These are phyloP conservation scores for Puntigrus tetrazona DNA, from an alignment of 2,113 vertebrate genomes.

Conservation along the genomic window DNA sequence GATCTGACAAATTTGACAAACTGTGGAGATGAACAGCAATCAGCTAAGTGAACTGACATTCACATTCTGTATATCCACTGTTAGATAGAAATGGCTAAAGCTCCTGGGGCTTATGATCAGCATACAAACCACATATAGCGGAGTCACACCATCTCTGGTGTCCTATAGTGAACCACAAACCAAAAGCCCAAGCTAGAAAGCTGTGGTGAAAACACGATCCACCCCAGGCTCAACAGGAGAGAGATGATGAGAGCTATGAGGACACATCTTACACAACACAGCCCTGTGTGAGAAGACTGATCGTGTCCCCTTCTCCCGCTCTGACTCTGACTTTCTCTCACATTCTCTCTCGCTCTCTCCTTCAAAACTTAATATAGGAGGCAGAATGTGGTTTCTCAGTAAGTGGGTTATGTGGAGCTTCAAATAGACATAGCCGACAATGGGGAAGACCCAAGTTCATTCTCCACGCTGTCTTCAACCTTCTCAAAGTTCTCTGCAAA, in stretches of 20 bases:
- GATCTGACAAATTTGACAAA: background rate
- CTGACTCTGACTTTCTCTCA: background rate
- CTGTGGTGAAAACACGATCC: slow-evolving; percentile 36
- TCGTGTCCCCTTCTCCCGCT: slow-evolving; percentile 13
- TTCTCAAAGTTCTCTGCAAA: slow-evolving; percentile 15
- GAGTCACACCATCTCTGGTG: slow-evolving; percentile 38
- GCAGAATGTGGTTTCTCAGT: slow-evolving; percentile 37
- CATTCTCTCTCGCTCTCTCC: slow-evolving; percentile 2
- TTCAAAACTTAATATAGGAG: slow-evolving; percentile 33
- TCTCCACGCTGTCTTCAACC: slow-evolving; percentile 23
- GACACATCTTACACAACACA: slow-evolving; percentile 53
- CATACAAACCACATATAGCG: slow-evolving; percentile 28
- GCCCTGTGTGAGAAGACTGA: slow-evolving; percentile 10
- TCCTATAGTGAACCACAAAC: slow-evolving; percentile 48
- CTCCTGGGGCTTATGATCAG: slow-evolving; percentile 30
- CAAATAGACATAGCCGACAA: slow-evolving; percentile 52
- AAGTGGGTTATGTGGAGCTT: slow-evolving; percentile 56
- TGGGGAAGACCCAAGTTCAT: slow-evolving; percentile 41
- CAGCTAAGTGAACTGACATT: background rate
- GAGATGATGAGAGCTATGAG: slow-evolving; percentile 38
- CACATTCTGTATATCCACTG: background rate
- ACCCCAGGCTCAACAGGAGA: slow-evolving; percentile 21
- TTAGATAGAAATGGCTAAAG: background rate
- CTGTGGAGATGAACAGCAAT: background rate
- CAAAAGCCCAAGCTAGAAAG: slow-evolving; percentile 20